Evolutionary conservation across 2,797 vertebrate species (phyloP).

Genomic region (Triplophysa bombifrons): DNA sequence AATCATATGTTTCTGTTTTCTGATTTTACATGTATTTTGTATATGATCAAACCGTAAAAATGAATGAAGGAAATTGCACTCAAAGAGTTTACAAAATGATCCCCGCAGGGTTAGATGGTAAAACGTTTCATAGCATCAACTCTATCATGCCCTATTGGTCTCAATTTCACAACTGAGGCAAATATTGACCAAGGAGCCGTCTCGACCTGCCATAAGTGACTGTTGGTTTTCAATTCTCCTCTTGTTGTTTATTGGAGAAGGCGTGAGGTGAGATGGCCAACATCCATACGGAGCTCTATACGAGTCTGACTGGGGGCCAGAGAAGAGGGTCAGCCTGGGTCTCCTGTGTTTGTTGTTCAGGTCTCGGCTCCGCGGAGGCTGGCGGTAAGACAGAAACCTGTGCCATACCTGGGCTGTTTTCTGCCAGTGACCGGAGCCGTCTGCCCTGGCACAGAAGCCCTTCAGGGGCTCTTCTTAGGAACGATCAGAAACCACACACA

Average conservation of each 20-base stretch:
- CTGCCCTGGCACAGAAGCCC: conserved; percentile 23
- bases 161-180: conserved; percentile 39
- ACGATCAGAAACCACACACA: conserved; percentile 29
- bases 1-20: too few relatives aligned
- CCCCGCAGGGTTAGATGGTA: neutral
- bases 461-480: conserved; percentile 33
- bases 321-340: conserved; percentile 44
- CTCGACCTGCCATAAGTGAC: conserved; percentile 15
- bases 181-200: conserved; percentile 55
- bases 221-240: conserved; percentile 38
- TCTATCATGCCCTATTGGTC: conserved; percentile 30
- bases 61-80: too few relatives aligned
- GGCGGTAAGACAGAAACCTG: conserved; percentile 33
- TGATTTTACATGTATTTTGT: too few relatives aligned
- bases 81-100: neutral
- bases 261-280: conserved; percentile 29
- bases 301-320: conserved; percentile 27
- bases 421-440: conserved; percentile 49
- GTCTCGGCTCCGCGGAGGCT: conserved; percentile 39
- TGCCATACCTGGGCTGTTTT: conserved; percentile 51
- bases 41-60: too few relatives aligned
- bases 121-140: conserved; percentile 6
- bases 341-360: conserved; percentile 54
- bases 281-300: conserved; percentile 5
- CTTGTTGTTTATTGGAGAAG: conserved; percentile 25